phyloP scores from a whole-genome alignment of 2,888 invertebrate species.

The Clusia tigrina region DNA sequence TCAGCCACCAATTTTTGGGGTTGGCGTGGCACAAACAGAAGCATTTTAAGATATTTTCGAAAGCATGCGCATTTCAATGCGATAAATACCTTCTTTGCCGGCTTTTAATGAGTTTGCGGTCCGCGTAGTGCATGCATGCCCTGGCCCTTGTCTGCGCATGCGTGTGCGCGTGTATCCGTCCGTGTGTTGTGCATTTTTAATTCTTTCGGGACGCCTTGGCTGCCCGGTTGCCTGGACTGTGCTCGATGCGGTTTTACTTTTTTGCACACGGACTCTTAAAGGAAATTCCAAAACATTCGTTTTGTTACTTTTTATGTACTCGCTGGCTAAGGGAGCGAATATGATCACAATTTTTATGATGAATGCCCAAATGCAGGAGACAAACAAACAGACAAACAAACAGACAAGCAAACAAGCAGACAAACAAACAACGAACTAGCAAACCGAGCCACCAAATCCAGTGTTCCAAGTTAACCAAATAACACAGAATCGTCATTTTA shows the following conservation, averaged over 20 bases:
- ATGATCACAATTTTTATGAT: slow-evolving; percentile 31
- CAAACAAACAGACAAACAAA: background rate
- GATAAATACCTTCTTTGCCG: slow-evolving; percentile 39
- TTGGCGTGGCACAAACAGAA: slow-evolving; percentile 29
- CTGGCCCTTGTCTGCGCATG: background rate
- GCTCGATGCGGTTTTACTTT: background rate
- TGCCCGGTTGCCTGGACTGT: background rate
- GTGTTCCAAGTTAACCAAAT: too few species aligned
- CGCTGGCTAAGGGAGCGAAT: too few species aligned
- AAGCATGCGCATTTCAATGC: slow-evolving; percentile 46
- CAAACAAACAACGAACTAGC: background rate
- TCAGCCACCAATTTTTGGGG: too few species aligned
- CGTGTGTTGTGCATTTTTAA: slow-evolving; percentile 24
- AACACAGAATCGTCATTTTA: too few species aligned
- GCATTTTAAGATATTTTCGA: slow-evolving; percentile 35
- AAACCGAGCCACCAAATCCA: too few species aligned
- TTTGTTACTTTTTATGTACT: slow-evolving; percentile 4
- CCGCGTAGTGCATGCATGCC: background rate
- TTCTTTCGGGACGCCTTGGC: slow-evolving; percentile 10
- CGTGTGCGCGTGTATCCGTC: background rate
- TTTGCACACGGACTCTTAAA: background rate
- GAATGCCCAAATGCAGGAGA: slow-evolving; percentile 13
- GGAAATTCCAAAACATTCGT: background rate
- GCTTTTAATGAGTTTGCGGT: slow-evolving; percentile 26
- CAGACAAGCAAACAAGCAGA: background rate